These are phyloP conservation scores for Nineta flava DNA, from an alignment of 2,888 invertebrate genomes.

Conservation along the genomic window DNA sequence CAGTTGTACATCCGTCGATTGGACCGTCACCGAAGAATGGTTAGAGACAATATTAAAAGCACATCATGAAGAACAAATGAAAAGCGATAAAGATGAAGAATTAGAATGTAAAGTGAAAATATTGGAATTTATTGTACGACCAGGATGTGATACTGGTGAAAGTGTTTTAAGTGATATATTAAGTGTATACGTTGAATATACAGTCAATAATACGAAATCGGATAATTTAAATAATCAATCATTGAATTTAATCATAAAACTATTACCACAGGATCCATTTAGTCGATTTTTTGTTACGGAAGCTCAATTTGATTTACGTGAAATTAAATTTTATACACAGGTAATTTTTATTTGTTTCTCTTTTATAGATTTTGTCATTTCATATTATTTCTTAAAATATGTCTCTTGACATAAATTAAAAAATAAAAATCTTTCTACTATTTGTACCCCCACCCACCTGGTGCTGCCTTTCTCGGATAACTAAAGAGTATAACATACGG, in stretches of 20 bases:
- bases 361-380: background rate
- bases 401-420: background rate
- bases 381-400: background rate
- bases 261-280: conserved; percentile 64
- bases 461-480: no score
- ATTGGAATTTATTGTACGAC: conserved; percentile 34
- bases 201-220: conserved; percentile 21
- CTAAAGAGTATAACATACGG: no score
- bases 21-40: conserved; percentile 40
- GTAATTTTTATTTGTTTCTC: conserved; percentile 35
- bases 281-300: conserved; percentile 66
- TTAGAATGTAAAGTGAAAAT: background rate
- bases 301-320: conserved; percentile 66
- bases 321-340: conserved; percentile 69
- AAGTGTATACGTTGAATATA: conserved; percentile 56
- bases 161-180: conserved; percentile 62
- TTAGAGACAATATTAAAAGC: conserved; percentile 33
- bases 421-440: background rate
- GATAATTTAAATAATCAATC: conserved; percentile 16
- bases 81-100: conserved; percentile 7
- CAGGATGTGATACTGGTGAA: conserved; percentile 47
- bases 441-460: background rate
- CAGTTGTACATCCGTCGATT: conserved; percentile 29
- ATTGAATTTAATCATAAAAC: conserved; percentile 49
- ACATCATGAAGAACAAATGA: conserved; percentile 24